Conservation (phyloP, 2,797 vertebrate species). For the Cheracebus regulus region DNA sequence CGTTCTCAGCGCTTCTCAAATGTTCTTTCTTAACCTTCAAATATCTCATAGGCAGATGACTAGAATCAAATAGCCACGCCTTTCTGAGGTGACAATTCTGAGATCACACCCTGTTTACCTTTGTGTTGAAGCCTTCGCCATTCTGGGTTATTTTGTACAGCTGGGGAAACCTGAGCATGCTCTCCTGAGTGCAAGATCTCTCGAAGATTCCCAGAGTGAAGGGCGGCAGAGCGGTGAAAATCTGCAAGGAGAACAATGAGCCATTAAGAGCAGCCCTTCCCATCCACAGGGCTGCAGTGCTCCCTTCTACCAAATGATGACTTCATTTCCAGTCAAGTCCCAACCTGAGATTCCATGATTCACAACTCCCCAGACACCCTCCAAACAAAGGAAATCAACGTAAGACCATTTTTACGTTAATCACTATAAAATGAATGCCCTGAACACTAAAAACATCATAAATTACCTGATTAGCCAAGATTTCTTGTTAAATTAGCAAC, state of each 20-base stretch:
- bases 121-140: slow-evolving; percentile 98
- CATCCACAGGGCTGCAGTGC: neutral
- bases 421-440: neutral
- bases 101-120: slow-evolving; percentile 84
- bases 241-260: slow-evolving; percentile 84
- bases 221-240: slow-evolving; percentile 97
- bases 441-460: neutral
- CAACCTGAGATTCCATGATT: slow-evolving; percentile 54
- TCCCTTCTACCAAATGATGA: neutral
- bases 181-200: slow-evolving; percentile 96
- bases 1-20: neutral
- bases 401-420: neutral
- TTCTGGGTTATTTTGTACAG: slow-evolving; percentile 99
- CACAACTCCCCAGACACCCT: neutral
- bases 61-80: rapidly evolving
- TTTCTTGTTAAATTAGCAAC: neutral
- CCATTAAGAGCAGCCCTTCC: neutral
- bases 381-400: neutral
- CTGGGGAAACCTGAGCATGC: slow-evolving; percentile 98
- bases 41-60: neutral
- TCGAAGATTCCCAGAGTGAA: slow-evolving; percentile 98
- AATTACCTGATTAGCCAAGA: neutral
- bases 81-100: neutral
- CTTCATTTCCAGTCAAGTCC: slow-evolving; percentile 46
- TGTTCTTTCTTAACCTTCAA: neutral